Base-by-base conservation (phyloP, 1,140 invertebrate species). In the Chelonus insularis region DNA sequence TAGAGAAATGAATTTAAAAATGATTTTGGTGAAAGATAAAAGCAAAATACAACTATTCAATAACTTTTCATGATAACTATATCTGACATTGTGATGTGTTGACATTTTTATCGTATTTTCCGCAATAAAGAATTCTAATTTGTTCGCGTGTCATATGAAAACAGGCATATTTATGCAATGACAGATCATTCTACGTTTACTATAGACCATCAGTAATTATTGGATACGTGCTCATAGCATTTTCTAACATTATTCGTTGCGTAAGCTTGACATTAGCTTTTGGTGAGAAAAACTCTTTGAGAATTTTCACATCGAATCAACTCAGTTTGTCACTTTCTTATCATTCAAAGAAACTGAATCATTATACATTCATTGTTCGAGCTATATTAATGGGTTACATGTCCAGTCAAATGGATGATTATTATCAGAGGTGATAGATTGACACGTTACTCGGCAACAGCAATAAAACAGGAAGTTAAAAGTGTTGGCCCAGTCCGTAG, bases 381-480 rank as follows among this genome's bases (percentile, higher is more conserved):
- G n/a, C n/a, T n/a, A n/a, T n/a, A n/a, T n/a, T n/a, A n/a, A n/a
- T n/a, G n/a, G n/a, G n/a, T n/a, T n/a, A n/a, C n/a, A n/a, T n/a
- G n/a, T n/a, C n/a, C n/a, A n/a, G n/a, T n/a, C n/a, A n/a, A n/a
- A n/a, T n/a, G n/a, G n/a, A n/a, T n/a, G n/a, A n/a, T n/a, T n/a
- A n/a, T n/a, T n/a, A n/a, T n/a, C n/a, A n/a, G n/a, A n/a, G n/a
- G n/a, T n/a, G n/a, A n/a, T n/a, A n/a, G n/a, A n/a, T n/a, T n/a
- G n/a, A n/a, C n/a, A 29, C 25, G 43, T n/a, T 29, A 36, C 48
- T 47, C 36, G 12, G 37, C n/a, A 57, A 62, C 51, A 14, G 34
- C 50, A 65, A 65, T 57, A 55, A 63, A 45, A 41, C 70, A 67
- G 67, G 52, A 70, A 69, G 65, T 52, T 12, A 56, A 43, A 43